These are phyloP conservation scores for Isurus oxyrinchus DNA, from an alignment of 2,113 vertebrate species.

Conservation along the genomic window DNA sequence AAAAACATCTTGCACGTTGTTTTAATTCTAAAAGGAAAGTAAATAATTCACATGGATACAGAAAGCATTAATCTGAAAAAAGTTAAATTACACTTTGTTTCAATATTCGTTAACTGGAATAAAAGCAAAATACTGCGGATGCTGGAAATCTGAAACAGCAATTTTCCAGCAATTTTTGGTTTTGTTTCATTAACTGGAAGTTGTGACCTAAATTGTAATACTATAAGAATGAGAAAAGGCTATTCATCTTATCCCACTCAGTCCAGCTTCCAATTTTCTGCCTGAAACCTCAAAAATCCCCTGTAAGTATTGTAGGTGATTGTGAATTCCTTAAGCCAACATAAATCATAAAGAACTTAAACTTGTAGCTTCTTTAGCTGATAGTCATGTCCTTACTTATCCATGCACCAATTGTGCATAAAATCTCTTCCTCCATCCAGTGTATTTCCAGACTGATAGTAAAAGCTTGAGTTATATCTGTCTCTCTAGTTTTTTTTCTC, in stretches of 20 bases:
- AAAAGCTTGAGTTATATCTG: neutral
- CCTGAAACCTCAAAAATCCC: neutral
- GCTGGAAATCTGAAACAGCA: too few relatives aligned
- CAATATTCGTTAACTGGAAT: neutral
- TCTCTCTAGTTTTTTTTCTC: neutral
- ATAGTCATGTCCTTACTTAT: neutral
- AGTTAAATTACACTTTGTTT: neutral
- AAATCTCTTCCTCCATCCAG: neutral
- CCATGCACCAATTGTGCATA: neutral
- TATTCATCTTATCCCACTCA: neutral
- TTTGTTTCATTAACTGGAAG: neutral
- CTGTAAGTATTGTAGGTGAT: neutral
- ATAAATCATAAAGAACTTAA: neutral
- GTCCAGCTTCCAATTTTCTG: neutral
- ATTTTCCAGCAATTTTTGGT: too few relatives aligned
- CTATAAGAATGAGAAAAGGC: neutral
- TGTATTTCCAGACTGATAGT: neutral
- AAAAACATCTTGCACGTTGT: conserved; percentile 42
- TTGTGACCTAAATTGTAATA: neutral
- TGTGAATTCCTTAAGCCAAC: too few relatives aligned
- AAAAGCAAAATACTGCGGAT: too few relatives aligned
- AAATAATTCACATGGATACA: neutral
- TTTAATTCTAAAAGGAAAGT: conserved; percentile 49
- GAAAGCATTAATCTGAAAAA: neutral
- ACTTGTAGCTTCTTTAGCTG: neutral